Evolutionary conservation across 1,140 invertebrate species (phyloP).

Genomic region (Drosophila nasuta): DNA sequence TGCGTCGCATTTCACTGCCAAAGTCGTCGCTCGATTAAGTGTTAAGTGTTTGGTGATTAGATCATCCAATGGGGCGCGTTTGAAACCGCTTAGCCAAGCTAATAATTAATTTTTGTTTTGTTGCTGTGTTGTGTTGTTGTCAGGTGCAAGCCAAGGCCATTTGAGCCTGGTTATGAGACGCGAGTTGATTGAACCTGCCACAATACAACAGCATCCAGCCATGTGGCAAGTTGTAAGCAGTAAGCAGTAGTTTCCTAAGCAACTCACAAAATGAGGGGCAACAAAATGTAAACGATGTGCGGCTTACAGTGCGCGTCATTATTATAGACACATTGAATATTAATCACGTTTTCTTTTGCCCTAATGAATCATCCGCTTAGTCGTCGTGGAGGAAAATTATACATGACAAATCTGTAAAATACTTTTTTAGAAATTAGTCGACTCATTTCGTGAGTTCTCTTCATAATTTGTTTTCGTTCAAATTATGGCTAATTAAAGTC

Average conservation of each 20-base stretch:
- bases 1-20: constrained; percentile 39
- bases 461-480: constrained; percentile 9
- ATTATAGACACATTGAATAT: constrained; percentile 13
- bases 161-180: constrained; percentile 27
- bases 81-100: constrained; percentile 51
- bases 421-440: constrained; percentile 30
- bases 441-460: constrained; percentile 20
- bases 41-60: constrained; percentile 65
- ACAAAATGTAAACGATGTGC: constrained; percentile 22
- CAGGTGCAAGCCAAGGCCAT: constrained; percentile 51
- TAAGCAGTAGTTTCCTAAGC: constrained; percentile 23
- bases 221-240: constrained; percentile 50
- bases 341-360: constrained; percentile 30
- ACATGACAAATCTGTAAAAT: constrained; percentile 25
- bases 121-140: constrained; percentile 18
- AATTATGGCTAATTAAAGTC: constrained; percentile 26
- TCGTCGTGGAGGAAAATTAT: background rate
- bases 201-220: constrained; percentile 40
- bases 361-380: constrained; percentile 29
- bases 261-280: constrained; percentile 12
- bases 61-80: constrained; percentile 60
- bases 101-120: constrained; percentile 36
- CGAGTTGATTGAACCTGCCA: constrained; percentile 63
- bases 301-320: constrained; percentile 37
- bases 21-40: constrained; percentile 51